Evolutionary conservation across 2,888 invertebrate genomes (phyloP), one percentile per base, ranked within the genome.

Genomic region (Taenaris catops): DNA sequence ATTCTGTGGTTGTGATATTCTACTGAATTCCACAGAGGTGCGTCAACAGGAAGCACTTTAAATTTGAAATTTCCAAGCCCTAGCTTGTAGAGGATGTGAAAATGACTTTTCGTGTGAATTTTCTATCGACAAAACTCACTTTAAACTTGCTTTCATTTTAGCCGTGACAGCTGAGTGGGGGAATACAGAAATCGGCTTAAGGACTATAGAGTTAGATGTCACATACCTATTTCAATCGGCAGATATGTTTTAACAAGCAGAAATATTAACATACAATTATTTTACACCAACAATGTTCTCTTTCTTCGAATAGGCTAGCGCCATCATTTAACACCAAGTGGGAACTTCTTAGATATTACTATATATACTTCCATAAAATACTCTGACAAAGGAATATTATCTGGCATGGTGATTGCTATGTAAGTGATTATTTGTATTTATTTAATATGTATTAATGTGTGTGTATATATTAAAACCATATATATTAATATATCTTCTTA

Each of bases 41-140:
- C 23, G 21, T 31, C 31, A 23, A 31, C 31, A 26, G 31, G 28
- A 31, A 31, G 23, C 31, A 31, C 31, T 31, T 31, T 31, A 31
- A 31, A 31, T 31, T 31, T 31, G 31, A 31, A 31, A 31, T 31
- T 31, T 31, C 31, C 31, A 31, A 31, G 31, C 31, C 23, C 31
- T 8, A 23, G 4, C 31, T 31, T 23, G 23, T 20, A 23, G 31
- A 8, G 31, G 31, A 31, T 31, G 23, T 31, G 31, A 31, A 31
- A 31, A 31, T 31, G 31, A 31, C 23, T 31, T 31, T 31, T 23
- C 31, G 31, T 23, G 31, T 31, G 31, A 31, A 23, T 31, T 31
- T 23, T 31, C 31, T 23, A 31, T 31, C 31, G 21, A 21, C 16
- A 16, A 31, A 31, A 31, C 17, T 31, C 31, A 31, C 31, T 31